Percentiles rank a stretch among this genome's conserved stretches.
Conservation (phyloP, 2,113 vertebrate species). For the Oenanthe melanoleuca region DNA sequence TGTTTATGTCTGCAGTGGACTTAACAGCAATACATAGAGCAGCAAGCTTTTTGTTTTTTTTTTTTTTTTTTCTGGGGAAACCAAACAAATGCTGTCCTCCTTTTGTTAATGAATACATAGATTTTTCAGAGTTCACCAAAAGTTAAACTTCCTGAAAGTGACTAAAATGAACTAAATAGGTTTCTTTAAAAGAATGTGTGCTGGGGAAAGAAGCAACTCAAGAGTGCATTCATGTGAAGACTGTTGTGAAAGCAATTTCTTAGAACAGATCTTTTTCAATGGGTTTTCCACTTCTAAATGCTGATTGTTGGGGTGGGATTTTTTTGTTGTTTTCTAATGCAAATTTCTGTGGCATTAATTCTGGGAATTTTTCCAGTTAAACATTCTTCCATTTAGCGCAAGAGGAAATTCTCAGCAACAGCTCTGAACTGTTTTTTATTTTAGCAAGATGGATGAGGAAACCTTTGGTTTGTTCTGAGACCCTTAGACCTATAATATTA, state of each 20-base stretch:
- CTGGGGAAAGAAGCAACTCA: constrained; percentile 2
- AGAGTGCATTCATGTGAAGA: not conserved
- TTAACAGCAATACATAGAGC: constrained; percentile 24
- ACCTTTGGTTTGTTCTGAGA: not conserved
- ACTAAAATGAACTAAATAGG: not conserved
- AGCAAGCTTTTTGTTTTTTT: not conserved
- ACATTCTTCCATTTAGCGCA: constrained; percentile 48
- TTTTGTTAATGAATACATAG: constrained; percentile 16
- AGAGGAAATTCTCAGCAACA: constrained; percentile 24
- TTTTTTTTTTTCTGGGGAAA: not conserved
- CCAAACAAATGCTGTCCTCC: not conserved
- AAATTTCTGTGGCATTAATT: constrained; percentile 59
- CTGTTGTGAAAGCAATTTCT: constrained; percentile 43
- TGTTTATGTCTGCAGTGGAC: constrained; percentile 71
- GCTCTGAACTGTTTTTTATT: not conserved
- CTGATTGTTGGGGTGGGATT: not conserved
- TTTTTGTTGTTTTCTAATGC: constrained; percentile 13
- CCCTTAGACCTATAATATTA: not conserved
- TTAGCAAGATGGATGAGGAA: not conserved
- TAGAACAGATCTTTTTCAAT: constrained; percentile 13
- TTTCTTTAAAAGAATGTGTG: not conserved
- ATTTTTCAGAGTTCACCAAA: constrained; percentile 49
- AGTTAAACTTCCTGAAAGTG: constrained; percentile 9
- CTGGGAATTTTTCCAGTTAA: constrained; percentile 54
- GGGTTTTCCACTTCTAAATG: constrained; percentile 35